A percentile compares a stretch with the other conserved stretches of the same genome.
Conservation (phyloP, 2,113 vertebrate species). For the Petromus typicus region DNA sequence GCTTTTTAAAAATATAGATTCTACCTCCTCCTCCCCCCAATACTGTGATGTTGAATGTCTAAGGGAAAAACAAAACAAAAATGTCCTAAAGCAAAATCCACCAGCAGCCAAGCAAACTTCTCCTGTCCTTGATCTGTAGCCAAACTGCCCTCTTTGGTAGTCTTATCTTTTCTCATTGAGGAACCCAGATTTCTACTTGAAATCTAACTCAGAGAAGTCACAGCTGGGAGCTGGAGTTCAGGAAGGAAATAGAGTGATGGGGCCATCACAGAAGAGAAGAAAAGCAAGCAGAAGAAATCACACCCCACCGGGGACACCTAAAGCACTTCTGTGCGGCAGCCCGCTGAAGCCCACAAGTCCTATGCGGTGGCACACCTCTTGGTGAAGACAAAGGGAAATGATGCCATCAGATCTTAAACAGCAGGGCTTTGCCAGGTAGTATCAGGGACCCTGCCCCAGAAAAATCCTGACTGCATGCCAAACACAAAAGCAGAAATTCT, state of each 20-base stretch:
- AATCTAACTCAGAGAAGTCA: not conserved
- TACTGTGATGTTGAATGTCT: not conserved
- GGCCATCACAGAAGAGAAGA: too few species aligned
- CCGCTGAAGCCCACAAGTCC: not conserved
- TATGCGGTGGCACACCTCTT: not conserved
- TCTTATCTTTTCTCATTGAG: not conserved
- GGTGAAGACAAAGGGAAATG: not conserved
- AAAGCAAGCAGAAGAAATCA: not conserved
- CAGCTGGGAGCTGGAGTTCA: not conserved
- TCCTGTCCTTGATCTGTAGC: not conserved
- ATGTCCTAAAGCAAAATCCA: not conserved
- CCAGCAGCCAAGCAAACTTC: not conserved
- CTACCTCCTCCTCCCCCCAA: not conserved
- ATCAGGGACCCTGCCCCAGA: slow-evolving; percentile 9
- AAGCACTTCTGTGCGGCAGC: not conserved
- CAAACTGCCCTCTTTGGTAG: not conserved
- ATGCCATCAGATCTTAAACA: not conserved
- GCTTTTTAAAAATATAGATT: not conserved
- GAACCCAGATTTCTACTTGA: not conserved
- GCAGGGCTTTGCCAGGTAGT: slow-evolving; percentile 16
- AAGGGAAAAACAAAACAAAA: not conserved
- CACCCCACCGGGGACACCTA: not conserved
- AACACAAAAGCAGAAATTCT: slow-evolving; percentile 57
- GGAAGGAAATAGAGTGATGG: not conserved
- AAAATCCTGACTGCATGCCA: slow-evolving; percentile 24